These are phyloP conservation scores for Urocolius indicus DNA, from an alignment of 2,113 vertebrate species.

Conservation along the genomic window DNA sequence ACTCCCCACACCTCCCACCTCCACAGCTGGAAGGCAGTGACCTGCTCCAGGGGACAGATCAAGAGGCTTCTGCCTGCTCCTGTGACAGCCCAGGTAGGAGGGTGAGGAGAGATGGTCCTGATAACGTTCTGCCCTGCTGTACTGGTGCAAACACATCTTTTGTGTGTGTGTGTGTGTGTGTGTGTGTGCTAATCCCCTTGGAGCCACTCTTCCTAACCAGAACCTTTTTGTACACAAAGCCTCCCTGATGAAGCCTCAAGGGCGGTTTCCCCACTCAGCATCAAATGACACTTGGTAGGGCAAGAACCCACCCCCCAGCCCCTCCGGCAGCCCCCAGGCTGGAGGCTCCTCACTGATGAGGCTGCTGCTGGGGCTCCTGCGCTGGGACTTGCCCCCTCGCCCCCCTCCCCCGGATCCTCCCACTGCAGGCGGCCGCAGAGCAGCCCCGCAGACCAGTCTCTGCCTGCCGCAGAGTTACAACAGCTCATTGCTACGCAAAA, in stretches of 20 bases:
- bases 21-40: background rate
- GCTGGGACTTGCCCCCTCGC: background rate
- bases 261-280: slow-evolving; percentile 42
- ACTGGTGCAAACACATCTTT: background rate
- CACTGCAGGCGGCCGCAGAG: background rate
- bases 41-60: background rate
- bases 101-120: background rate
- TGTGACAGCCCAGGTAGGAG: background rate
- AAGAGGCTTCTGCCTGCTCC: background rate
- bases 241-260: slow-evolving; percentile 30
- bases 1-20: background rate
- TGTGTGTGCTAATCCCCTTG: slow-evolving; percentile 35
- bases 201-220: slow-evolving; percentile 51
- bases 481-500: slow-evolving; percentile 41
- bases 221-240: slow-evolving; percentile 43
- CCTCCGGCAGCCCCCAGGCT: background rate
- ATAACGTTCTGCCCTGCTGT: background rate
- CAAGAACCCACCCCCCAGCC: background rate
- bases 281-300: slow-evolving; percentile 51
- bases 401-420: no score
- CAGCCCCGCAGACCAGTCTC: slow-evolving; percentile 46
- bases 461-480: slow-evolving; percentile 61
- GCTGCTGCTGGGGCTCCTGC: slow-evolving; percentile 11
- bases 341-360: slow-evolving; percentile 23
- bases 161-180: background rate